Evolutionary conservation across 1,140 invertebrate species (phyloP).

Genomic region (Cardiocondyla obscurior): DNA sequence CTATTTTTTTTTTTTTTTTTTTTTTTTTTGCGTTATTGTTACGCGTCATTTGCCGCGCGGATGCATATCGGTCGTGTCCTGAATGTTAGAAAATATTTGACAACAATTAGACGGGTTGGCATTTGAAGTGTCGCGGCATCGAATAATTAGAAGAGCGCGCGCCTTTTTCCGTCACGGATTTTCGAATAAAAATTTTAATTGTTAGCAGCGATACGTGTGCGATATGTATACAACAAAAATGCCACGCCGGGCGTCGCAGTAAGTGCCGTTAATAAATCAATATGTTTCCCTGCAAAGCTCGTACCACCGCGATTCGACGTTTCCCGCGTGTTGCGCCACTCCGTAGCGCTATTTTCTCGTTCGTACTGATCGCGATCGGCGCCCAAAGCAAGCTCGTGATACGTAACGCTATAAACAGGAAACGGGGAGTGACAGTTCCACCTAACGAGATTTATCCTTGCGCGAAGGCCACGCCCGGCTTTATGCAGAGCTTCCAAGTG

Average conservation of each 20-base stretch:
- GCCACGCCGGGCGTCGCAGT: background rate
- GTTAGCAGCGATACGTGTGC: background rate
- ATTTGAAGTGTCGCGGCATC: background rate
- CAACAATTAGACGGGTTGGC: background rate
- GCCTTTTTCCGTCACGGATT: background rate
- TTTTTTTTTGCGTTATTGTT: conserved; percentile 28
- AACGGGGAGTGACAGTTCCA: conserved; percentile 45
- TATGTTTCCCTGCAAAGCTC: background rate
- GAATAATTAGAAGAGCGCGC: background rate
- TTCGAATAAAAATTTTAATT: background rate
- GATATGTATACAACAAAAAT: background rate
- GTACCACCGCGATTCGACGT: conserved; percentile 5
- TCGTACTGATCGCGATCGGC: conserved; percentile 26
- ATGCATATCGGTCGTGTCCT: background rate
- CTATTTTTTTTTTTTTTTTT: too few relatives aligned
- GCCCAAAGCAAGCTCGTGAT: conserved; percentile 17
- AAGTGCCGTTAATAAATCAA: conserved; percentile 31
- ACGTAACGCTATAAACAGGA: conserved; percentile 35
- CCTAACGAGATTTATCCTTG: conserved; percentile 48
- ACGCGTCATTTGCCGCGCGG: conserved; percentile 8
- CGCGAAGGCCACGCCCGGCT: conserved; percentile 19
- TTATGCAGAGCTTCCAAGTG: background rate
- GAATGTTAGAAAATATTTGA: conserved; percentile 7
- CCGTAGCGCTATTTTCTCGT: conserved; percentile 23
- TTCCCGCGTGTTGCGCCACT: conserved; percentile 27